Base-by-base conservation (phyloP, 2,797 vertebrate species). In the Eidolon dupreanum region DNA sequence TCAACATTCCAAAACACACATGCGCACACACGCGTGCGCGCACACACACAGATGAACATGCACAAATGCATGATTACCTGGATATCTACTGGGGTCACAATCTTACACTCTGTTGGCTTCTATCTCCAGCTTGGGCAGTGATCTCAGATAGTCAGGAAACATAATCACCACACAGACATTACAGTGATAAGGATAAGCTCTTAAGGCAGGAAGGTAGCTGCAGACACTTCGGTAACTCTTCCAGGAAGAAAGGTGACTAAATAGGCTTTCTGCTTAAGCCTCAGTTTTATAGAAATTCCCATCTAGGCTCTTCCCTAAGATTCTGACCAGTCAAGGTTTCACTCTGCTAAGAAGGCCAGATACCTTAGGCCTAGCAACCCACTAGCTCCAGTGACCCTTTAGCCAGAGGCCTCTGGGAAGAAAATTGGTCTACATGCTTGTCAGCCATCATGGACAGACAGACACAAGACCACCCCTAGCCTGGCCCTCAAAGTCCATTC, bases 281-380 rank as follows among this genome's bases (percentile, higher is more conserved):
- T 93, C 31, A n/a, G 53, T 83, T 93, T 95, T 66, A 85, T 65
- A 88, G 53, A 83, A 88, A 96, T 91, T 74, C 41, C 24, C 59
- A 55, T 15, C 38, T 74, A 65, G 33, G 4, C 71, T n/a, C 12
- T 93, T 86, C 51, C 41, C 36, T 11, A 75, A 86, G 38, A 89
- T 89, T 92, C 78, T 84, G 24, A 68, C 2, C n/a, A 43, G 9
- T 82, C 85, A 73, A 68, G 10, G 16, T 68, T 93, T 78, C 33
- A 22, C 46, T 88, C 28, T 61, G 55, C 49, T 41, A 43, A 81
- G 26, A 96, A 94, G 57, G 38, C 22, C 66, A 66, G 13, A 53
- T 26, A 75, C 33, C 2, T 90, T 43, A 66, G 57, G 28, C 41
- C 41, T 75, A 87, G 7, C 2, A 87, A 57, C 70, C 51, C 68